Evolutionary conservation across 2,113 vertebrate species (phyloP).

Genomic region (Caranx melampygus): DNA sequence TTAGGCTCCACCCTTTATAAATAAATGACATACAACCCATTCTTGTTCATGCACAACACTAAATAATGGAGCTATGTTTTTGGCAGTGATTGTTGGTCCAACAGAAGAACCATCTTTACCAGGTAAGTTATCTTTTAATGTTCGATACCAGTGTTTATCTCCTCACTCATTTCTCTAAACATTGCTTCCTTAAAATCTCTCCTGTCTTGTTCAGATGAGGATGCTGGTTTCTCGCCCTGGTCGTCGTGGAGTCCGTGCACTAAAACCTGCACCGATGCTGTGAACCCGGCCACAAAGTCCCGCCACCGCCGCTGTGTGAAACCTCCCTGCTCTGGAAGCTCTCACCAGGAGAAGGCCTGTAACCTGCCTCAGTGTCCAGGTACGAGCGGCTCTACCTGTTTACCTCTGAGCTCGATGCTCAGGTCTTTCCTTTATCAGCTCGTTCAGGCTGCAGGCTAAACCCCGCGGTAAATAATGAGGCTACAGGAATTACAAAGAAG

Average conservation of each 20-base stretch:
- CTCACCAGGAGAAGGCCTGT: slow-evolving; percentile 85
- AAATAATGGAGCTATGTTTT: neutral
- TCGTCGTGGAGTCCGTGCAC: slow-evolving; percentile 88
- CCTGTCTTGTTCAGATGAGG: slow-evolving; percentile 72
- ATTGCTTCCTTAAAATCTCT: neutral
- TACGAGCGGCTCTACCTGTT: slow-evolving; percentile 34
- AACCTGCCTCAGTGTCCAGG: slow-evolving; percentile 90
- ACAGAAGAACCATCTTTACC: slow-evolving; percentile 78
- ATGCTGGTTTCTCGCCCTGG: slow-evolving; percentile 84
- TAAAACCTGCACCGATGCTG: slow-evolving; percentile 83
- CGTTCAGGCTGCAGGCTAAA: neutral
- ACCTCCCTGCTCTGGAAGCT: slow-evolving; percentile 81
- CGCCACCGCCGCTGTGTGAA: slow-evolving; percentile 82
- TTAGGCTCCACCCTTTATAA: neutral
- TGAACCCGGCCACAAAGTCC: slow-evolving; percentile 81
- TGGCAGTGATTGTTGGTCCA: slow-evolving; percentile 72
- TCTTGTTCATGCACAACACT: neutral
- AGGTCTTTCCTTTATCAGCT: too few relatives aligned
- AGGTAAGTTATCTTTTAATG: slow-evolving; percentile 58
- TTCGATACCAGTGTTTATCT: neutral
- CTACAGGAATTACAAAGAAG: neutral
- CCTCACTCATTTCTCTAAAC: neutral
- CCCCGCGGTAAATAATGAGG: neutral
- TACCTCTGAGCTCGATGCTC: neutral
- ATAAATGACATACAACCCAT: neutral